A percentile compares a stretch with the other conserved stretches of the same genome.
Evolutionary conservation across 2,888 invertebrate genomes (phyloP).

Genomic region (Lymantria dispar): DNA sequence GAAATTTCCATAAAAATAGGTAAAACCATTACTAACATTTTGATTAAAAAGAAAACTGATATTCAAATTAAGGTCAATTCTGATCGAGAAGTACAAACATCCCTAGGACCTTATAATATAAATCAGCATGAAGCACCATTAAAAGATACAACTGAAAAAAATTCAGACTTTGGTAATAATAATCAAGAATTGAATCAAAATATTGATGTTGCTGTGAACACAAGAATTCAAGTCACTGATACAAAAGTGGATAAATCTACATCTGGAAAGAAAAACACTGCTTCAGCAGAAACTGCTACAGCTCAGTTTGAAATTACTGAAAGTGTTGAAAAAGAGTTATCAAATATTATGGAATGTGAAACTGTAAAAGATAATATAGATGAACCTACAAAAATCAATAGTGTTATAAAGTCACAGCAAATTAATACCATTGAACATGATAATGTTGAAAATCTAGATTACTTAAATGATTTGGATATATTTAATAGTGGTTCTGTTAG

Average conservation of each 20-base stretch:
- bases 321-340: slow-evolving; percentile 68
- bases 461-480: slow-evolving; percentile 57
- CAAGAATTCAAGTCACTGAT: slow-evolving; percentile 24
- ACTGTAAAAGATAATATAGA: slow-evolving; percentile 22
- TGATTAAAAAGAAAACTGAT: slow-evolving; percentile 64
- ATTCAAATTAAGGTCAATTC: slow-evolving; percentile 58
- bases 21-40: slow-evolving; percentile 60
- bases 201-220: slow-evolving; percentile 16
- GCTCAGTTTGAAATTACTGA: slow-evolving; percentile 65
- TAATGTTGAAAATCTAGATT: slow-evolving; percentile 35
- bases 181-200: slow-evolving; percentile 20
- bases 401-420: slow-evolving; percentile 6
- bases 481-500: slow-evolving; percentile 62
- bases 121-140: background rate
- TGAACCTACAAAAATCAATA: slow-evolving; percentile 13
- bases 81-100: slow-evolving; percentile 64
- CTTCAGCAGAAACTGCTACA: slow-evolving; percentile 65
- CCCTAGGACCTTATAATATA: slow-evolving; percentile 35
- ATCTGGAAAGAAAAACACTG: slow-evolving; percentile 62
- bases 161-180: slow-evolving; percentile 2
- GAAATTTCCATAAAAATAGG: slow-evolving; percentile 69
- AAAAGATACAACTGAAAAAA: slow-evolving; percentile 3
- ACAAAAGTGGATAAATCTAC: slow-evolving; percentile 33
- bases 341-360: slow-evolving; percentile 54
- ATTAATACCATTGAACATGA: background rate